Conservation (phyloP, 2,113 vertebrate genomes). For the Alligator sinensis region DNA sequence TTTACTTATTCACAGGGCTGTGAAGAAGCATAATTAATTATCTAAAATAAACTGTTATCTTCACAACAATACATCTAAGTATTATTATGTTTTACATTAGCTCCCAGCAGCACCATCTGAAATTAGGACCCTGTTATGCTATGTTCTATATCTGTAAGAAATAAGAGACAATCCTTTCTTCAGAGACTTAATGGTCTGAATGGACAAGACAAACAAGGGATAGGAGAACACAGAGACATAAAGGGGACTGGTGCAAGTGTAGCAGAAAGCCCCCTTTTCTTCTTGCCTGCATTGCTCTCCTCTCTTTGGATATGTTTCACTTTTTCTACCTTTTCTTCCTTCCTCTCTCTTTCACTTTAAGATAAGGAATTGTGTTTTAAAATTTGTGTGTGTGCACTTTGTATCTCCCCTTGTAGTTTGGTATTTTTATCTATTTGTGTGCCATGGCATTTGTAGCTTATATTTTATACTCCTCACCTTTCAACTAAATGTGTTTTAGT, state of each 20-base stretch:
- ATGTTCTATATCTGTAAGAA: background rate
- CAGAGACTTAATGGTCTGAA: background rate
- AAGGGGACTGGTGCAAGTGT: background rate
- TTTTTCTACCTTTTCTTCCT: too few species aligned
- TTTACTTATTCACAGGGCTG: background rate
- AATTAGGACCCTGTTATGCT: background rate
- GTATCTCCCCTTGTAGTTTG: too few species aligned
- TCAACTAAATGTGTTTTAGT: too few species aligned
- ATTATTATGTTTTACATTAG: constrained; percentile 11
- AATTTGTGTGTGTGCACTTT: too few species aligned
- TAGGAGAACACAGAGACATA: background rate
- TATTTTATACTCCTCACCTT: too few species aligned
- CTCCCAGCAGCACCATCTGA: background rate
- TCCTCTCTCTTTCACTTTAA: too few species aligned
- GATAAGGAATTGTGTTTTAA: too few species aligned
- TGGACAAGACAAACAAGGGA: background rate
- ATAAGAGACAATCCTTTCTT: background rate
- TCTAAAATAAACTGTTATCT: background rate
- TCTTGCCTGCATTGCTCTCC: background rate
- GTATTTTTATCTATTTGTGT: too few species aligned
- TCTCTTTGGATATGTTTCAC: background rate
- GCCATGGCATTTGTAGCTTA: too few species aligned
- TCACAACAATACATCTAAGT: background rate
- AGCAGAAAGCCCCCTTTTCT: background rate
- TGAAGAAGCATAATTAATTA: background rate